Percentiles rank a stretch among this genome's conserved stretches.
Conservation (phyloP, 64 coral and sea anemone species). For the Anthopleura sola region DNA sequence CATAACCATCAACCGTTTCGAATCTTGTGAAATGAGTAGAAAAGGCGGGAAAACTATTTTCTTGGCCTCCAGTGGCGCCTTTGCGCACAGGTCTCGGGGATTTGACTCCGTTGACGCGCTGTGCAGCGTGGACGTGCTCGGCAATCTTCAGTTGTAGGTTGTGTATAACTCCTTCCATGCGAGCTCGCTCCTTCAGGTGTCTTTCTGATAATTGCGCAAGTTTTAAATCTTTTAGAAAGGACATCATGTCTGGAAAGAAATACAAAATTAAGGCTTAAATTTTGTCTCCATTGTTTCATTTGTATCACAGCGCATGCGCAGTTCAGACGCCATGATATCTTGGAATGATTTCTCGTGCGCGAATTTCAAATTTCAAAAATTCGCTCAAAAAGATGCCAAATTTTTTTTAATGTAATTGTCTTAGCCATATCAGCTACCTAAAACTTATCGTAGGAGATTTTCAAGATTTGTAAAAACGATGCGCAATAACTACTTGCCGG, state of each 20-base stretch:
- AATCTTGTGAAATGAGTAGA: conserved; percentile 17
- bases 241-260: conserved; percentile 32
- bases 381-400: too few species aligned
- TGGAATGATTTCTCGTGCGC: too few species aligned
- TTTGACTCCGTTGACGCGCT: conserved; percentile 37
- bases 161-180: conserved; percentile 13
- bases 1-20: neutral
- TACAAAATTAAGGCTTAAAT: neutral
- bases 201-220: conserved; percentile 16
- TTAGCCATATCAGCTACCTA: too few species aligned
- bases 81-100: conserved; percentile 64
- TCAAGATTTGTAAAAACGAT: too few species aligned
- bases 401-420: too few species aligned
- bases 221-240: conserved; percentile 38
- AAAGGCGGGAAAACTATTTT: conserved; percentile 47
- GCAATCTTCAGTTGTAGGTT: conserved; percentile 32
- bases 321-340: too few species aligned
- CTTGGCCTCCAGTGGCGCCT: neutral
- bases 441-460: too few species aligned
- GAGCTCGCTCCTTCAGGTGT: conserved; percentile 21
- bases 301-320: too few species aligned
- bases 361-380: too few species aligned
- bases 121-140: conserved; percentile 17
- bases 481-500: too few species aligned
- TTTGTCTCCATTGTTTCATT: neutral